phyloP scores from a whole-genome alignment of 2,888 invertebrate genomes.

The Drosophila fulvimacula region DNA sequence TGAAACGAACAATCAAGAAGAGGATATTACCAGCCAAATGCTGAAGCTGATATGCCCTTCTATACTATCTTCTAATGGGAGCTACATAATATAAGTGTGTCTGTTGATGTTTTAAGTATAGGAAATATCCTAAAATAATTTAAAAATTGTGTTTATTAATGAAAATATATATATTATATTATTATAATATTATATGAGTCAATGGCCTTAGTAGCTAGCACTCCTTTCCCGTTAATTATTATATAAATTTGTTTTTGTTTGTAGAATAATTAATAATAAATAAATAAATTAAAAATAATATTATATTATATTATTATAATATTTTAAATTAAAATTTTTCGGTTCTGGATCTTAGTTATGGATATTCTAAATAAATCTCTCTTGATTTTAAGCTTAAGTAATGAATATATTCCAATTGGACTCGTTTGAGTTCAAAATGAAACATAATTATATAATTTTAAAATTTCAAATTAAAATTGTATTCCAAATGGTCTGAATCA shows the following conservation, averaged over 20 bases:
- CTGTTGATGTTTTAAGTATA: neutral
- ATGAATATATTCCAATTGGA: neutral
- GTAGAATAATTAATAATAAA: no score
- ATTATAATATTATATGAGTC: no score
- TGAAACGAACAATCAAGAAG: slow-evolving; percentile 38
- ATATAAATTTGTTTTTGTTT: no score
- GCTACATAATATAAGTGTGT: neutral
- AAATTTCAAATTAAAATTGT: neutral
- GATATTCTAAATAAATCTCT: neutral
- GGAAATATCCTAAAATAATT: neutral
- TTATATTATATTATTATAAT: no score
- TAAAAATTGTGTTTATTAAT: neutral
- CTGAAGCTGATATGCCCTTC: slow-evolving; percentile 11
- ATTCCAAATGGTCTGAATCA: no score
- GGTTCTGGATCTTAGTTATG: neutral
- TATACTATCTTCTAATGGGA: no score
- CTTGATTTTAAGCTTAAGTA: neutral
- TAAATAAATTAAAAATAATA: no score
- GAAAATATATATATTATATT: neutral
- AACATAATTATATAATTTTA: no score
- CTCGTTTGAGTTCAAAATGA: neutral
- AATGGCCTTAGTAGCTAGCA: no score
- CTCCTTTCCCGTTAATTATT: no score
- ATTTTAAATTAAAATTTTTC: no score
- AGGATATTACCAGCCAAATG: neutral